Base-by-base conservation (phyloP, 2,888 invertebrate species). In the Prosopocoilus inquinatus region DNA sequence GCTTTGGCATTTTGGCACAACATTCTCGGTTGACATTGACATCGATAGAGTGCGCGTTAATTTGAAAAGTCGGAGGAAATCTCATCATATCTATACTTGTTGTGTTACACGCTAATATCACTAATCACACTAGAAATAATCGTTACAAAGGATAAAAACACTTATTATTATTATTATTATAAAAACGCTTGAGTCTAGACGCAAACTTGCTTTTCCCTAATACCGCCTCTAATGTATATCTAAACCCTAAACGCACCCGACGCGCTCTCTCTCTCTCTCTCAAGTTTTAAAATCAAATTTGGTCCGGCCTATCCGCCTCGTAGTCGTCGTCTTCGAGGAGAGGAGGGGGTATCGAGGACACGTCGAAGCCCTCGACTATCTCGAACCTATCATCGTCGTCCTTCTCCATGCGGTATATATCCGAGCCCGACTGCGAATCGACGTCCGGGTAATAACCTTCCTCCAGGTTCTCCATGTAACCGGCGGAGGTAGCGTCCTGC, bases 301-400 rank as follows among this genome's bases (percentile, higher is more conserved):
- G 73, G 39, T 63, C 63, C 64, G 69, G 65, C 51, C 67, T 68
- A 50, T 74, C 76, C 63, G 84, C 83, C 66, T 86, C 86, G 70
- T 90, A 89, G 69, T 88, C 87, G 65, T 90, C 89, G 65, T 90
- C 89, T 51, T 85, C 84, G 68, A 90, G 82, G 61, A 89, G 79
- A 50, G 90, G 90, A 50, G 90, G 90, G n/a, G 90, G 90, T 67
- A 90, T 83, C 20, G 84, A 86, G 34, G 87, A 83, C 13, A 90
- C 86, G 68, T 90, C 89, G 70, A 90, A 87, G 70, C 85, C 85
- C 63, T 89, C 90, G n/a, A 85, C 86, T 53, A 86, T 78, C 72
- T 88, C 82, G 73, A 83, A 81, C 68, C 87, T 82, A 72, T 89
- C 83, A 50, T 75, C 75, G 9, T 76, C 76, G 34, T 77, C 76